phyloP scores from a whole-genome alignment of 2,888 invertebrate genomes.

The Lottia scabra region DNA sequence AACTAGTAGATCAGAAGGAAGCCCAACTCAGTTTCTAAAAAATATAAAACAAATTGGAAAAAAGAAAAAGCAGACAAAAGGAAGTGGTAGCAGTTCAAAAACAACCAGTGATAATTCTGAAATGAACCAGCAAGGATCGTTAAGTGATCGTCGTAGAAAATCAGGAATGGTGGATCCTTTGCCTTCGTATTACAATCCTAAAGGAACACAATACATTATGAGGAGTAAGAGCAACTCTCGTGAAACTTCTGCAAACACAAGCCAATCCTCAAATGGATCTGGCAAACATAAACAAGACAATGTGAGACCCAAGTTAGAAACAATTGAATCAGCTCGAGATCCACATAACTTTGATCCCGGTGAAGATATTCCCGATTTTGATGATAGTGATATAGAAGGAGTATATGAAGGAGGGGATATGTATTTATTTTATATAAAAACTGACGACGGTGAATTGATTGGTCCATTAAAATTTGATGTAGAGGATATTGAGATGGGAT shows the following conservation, averaged over 20 bases:
- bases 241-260: neutral
- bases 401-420: constrained; percentile 46
- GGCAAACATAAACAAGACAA: neutral
- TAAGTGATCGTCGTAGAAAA: neutral
- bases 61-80: neutral
- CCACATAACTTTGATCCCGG: neutral
- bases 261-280: neutral
- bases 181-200: neutral
- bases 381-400: constrained; percentile 40
- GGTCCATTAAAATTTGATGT: constrained; percentile 60
- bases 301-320: neutral
- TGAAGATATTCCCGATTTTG: constrained; percentile 30
- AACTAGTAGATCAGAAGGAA: neutral
- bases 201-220: neutral
- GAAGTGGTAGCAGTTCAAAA: neutral
- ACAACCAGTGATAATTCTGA: neutral
- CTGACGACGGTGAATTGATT: constrained; percentile 53
- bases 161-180: neutral
- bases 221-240: neutral
- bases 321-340: neutral
- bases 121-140: neutral
- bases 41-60: constrained; percentile 6
- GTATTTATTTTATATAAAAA: constrained; percentile 57
- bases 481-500: constrained; percentile 43
- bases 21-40: constrained; percentile 7